Evolutionary conservation across 2,888 invertebrate genomes (phyloP), one percentile per base, ranked within the genome.

Genomic region (Listrodromus nycthemerus): DNA sequence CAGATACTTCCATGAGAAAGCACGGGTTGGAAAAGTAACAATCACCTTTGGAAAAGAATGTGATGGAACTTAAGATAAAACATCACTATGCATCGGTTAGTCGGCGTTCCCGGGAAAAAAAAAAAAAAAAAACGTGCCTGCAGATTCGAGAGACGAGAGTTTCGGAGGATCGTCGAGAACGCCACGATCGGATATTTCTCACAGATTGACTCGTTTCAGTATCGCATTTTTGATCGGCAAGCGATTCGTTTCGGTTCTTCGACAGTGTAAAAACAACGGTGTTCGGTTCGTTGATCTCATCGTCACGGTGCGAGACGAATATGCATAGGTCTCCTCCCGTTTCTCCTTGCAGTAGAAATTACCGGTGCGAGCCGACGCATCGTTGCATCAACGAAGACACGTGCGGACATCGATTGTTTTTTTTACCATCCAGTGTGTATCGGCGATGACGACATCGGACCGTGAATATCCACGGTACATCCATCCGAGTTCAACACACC

Each of bases 221-320:
- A 69, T 77, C 30, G 69, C 63, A 63, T 41, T 73, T 73, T 74
- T 30, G 33, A 76, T 71, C n/a, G 7, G 24, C 21, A 50, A 41
- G 67, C 63, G 74, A 78, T 21, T n/a, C 66, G 37, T 69, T 69
- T 52, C 50, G 58, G 13, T 73, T 71, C 48, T 71, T 45, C 65
- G 67, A 67, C 76, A 80, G 67, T 73, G 67, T 67, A 67, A 41
- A 63, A 66, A 33, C 48, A 55, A 19, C 37, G 66, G 45, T 63
- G 50, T 52, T 71, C 76, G 73, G 80, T 80, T 83, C 80, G 80
- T 73, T 80, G 83, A 83, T 83, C 80, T 69, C 80, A 0, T 55
- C 66, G 83, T 77, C 69, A 77, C 74, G 77, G 77, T 74, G 4
- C 48, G 77, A 74, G 63, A 74, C 80, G 80, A 79, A 75, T 70